Evolutionary conservation across 2,797 vertebrate species (phyloP), one percentile per base, ranked within the genome.

Genomic region (Macroramphosus scolopax): DNA sequence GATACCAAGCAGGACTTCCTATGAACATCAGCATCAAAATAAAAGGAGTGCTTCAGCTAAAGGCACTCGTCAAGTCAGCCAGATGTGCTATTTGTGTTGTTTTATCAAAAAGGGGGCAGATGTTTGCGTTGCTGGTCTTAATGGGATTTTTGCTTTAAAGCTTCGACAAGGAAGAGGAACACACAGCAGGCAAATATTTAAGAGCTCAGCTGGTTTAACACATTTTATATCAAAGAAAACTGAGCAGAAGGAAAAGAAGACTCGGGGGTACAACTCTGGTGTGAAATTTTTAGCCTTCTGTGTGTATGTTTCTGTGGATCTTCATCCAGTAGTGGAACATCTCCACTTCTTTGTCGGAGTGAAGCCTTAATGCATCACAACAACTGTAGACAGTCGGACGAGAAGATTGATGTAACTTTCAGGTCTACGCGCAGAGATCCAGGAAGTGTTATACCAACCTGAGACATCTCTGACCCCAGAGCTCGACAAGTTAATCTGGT

Each of bases 11-110:
- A 15, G 62, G 46, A 45, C 47, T 32, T 33, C n/a, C 48, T 60
- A 51, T 52, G 44, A 52, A 52, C 50, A 65, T 71, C 63, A 53
- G 33, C 60, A 34, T 39, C 36, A 30, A 24, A 46, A 58, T 41
- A 43, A 29, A 47, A 36, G 42, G 55, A 60, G 51, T 14, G 43
- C 35, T 39, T 35, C 2, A 1, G n/a, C 30, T 14, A 6, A 13
- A 61, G 59, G 48, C 38, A 1, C 1, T 17, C 3, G 1, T 28
- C 8, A 4, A 8, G 44, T 50, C 9, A 25, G 51, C 7, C 13
- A 31, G 14, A 36, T 44, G 39, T 22, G 37, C 15, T 47, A 5
- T 59, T 39, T 68, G 14, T 57, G 11, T 34, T 50, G 32, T 43
- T 9, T n/a, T n/a, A 43, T 47, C 10, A 13, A 25, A 45, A 12